These are phyloP conservation scores for Cygnus olor DNA, from an alignment of 2,797 vertebrate species.

Conservation along the genomic window DNA sequence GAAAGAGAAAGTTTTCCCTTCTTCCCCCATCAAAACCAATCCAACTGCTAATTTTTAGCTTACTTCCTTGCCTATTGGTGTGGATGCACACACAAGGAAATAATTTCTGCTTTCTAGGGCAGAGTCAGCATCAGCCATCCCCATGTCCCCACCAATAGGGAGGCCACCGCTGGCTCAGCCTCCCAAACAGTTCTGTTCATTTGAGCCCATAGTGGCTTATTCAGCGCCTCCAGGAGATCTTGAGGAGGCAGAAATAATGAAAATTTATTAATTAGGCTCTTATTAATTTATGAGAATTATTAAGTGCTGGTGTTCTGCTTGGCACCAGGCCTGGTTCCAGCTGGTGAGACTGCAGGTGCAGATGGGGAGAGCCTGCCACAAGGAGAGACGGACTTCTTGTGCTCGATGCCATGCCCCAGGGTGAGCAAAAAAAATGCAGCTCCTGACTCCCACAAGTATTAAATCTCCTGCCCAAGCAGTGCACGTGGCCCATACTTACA, in stretches of 20 bases:
- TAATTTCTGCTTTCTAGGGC: background rate
- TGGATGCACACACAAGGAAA: background rate
- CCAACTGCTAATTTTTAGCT: background rate
- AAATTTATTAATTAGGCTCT: background rate
- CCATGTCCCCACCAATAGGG: rapidly evolving
- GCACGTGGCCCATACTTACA: rapidly evolving
- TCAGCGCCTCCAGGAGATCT: background rate
- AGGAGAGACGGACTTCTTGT: background rate
- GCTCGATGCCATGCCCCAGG: background rate
- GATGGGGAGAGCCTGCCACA: background rate
- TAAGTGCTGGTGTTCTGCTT: background rate
- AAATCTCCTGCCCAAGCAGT: background rate
- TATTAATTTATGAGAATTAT: conserved; percentile 21
- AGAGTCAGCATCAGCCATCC: background rate
- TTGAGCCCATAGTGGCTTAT: background rate
- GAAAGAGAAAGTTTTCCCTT: background rate
- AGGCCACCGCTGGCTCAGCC: rapidly evolving
- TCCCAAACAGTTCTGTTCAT: background rate
- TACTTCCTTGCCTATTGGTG: background rate
- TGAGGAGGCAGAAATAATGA: background rate
- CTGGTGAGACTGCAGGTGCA: background rate
- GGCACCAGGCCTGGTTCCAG: background rate
- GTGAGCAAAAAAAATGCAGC: background rate
- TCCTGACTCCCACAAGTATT: background rate
- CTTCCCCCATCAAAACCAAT: background rate